A percentile compares a stretch with the other conserved stretches of the same genome.
These are phyloP conservation scores for Seison nebaliae DNA, from an alignment of 1,140 invertebrate genomes.

Conservation along the genomic window DNA sequence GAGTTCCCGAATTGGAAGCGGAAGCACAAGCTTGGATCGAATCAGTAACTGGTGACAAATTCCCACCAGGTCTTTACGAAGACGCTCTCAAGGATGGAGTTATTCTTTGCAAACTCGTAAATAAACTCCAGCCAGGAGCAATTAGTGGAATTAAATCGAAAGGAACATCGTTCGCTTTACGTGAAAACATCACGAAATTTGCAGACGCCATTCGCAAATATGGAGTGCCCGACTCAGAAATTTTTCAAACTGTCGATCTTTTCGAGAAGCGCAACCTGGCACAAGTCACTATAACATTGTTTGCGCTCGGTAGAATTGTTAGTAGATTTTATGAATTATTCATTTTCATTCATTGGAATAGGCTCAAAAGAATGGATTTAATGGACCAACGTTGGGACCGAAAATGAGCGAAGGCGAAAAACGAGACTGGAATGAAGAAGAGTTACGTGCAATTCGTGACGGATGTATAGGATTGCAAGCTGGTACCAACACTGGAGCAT, in stretches of 20 bases:
- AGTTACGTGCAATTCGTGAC: constrained; percentile 57
- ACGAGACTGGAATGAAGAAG: constrained; percentile 48
- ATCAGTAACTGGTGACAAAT: constrained; percentile 49
- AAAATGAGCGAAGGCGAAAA: constrained; percentile 35
- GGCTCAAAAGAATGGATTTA: constrained; percentile 13
- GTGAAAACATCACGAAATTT: constrained; percentile 73
- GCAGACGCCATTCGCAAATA: constrained; percentile 40
- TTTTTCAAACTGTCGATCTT: constrained; percentile 74
- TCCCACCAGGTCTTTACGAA: constrained; percentile 36
- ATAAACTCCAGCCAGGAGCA: constrained; percentile 51
- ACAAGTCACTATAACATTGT: constrained; percentile 62
- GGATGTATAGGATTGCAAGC: constrained; percentile 50
- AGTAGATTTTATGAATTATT: neutral
- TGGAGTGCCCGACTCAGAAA: constrained; percentile 57
- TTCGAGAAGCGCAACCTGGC: constrained; percentile 73
- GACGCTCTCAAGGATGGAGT: constrained; percentile 68
- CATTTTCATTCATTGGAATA: neutral
- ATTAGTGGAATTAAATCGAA: constrained; percentile 57
- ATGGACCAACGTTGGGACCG: constrained; percentile 9
- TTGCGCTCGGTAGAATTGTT: constrained; percentile 76
- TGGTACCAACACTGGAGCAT: constrained; percentile 55
- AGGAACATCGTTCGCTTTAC: constrained; percentile 69
- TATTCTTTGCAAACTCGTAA: constrained; percentile 61
- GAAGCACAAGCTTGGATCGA: constrained; percentile 76
- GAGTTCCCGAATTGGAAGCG: constrained; percentile 43